These are phyloP conservation scores for Parambassis ranga DNA, from an alignment of 2,797 vertebrate genomes.

Conservation along the genomic window DNA sequence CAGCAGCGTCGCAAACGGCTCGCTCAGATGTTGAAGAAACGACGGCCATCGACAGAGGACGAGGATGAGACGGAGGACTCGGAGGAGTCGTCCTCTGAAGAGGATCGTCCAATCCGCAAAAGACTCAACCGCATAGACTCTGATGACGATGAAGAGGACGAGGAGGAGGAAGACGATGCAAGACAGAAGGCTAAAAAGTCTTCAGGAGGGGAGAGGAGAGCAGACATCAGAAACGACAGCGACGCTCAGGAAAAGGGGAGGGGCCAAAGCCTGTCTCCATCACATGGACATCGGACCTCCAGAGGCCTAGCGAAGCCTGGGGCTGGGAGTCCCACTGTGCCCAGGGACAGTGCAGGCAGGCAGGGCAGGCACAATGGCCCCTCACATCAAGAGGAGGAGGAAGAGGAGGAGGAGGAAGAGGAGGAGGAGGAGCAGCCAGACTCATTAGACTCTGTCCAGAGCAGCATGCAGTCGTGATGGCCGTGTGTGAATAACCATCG, in stretches of 20 bases:
- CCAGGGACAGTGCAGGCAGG: constrained; percentile 78
- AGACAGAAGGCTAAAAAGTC: constrained; percentile 46
- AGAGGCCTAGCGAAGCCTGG: constrained; percentile 81
- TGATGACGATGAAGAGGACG: constrained; percentile 69
- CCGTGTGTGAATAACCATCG: constrained; percentile 55
- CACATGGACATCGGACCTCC: constrained; percentile 86
- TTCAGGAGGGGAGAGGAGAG: constrained; percentile 12
- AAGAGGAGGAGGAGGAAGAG: not conserved
- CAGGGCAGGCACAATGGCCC: constrained; percentile 80
- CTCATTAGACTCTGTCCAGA: constrained; percentile 94
- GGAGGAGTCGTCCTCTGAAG: constrained; percentile 52
- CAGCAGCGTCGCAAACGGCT: constrained; percentile 69
- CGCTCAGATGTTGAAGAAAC: constrained; percentile 76
- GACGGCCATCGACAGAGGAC: constrained; percentile 84
- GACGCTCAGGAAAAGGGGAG: constrained; percentile 78
- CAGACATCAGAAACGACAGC: constrained; percentile 18
- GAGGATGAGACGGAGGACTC: constrained; percentile 69
- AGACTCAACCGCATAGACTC: constrained; percentile 78
- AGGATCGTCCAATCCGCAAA: constrained; percentile 72
- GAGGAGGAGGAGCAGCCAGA: constrained; percentile 87
- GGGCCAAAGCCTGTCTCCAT: constrained; percentile 83
- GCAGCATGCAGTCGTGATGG: constrained; percentile 89
- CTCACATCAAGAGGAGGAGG: constrained; percentile 73
- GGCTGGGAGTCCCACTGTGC: constrained; percentile 16
- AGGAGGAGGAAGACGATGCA: not conserved